phyloP scores from a whole-genome alignment of 2,888 invertebrate genomes.

The Eueremaeus valkanovi region DNA sequence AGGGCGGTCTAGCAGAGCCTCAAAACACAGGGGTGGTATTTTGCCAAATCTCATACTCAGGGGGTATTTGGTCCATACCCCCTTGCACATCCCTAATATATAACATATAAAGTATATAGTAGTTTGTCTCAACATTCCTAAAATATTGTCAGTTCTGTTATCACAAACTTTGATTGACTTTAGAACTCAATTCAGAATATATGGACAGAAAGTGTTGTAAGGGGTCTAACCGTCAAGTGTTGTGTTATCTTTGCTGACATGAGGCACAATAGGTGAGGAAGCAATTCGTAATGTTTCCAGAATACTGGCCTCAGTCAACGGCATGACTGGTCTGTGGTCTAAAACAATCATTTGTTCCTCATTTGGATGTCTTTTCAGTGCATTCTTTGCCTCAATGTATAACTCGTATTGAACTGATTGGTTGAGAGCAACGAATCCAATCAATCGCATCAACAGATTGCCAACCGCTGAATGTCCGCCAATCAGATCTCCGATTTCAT shows the following conservation, averaged over 20 bases:
- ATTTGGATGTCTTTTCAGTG: constrained; percentile 54
- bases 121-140: too few relatives aligned
- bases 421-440: constrained; percentile 61
- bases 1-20: too few relatives aligned
- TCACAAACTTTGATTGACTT: too few relatives aligned
- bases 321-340: constrained; percentile 64
- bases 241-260: constrained; percentile 74
- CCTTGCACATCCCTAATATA: too few relatives aligned
- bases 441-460: constrained; percentile 68
- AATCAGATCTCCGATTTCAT: constrained; percentile 62
- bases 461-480: constrained; percentile 85
- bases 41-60: too few relatives aligned
- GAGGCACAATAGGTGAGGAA: constrained; percentile 84
- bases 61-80: too few relatives aligned
- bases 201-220: neutral
- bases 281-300: constrained; percentile 72
- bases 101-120: too few relatives aligned
- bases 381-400: constrained; percentile 60
- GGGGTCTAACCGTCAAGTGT: constrained; percentile 61
- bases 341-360: constrained; percentile 51
- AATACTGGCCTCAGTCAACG: constrained; percentile 75
- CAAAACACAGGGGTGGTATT: too few relatives aligned
- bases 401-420: constrained; percentile 62
- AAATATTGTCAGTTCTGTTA: too few relatives aligned
- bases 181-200: neutral